Base-by-base conservation (phyloP, 2,888 invertebrate species). In the Bimastos eiseni region DNA sequence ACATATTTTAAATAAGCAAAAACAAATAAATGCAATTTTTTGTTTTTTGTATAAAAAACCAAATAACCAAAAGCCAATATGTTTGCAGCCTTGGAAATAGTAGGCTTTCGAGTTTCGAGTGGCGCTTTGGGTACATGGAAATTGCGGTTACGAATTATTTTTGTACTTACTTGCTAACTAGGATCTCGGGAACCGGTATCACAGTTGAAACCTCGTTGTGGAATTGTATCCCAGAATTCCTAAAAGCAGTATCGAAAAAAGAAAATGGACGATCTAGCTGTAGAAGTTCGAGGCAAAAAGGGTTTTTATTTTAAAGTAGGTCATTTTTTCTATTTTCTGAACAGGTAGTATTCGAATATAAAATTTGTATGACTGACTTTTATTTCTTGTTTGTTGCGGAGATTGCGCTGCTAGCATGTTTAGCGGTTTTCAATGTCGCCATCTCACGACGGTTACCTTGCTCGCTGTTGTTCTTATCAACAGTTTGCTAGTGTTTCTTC, bases 261-360 rank as follows among this genome's bases (percentile, higher is more conserved):
- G 84, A 91, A 91, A 90, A 91, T 91, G 91, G 91, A 90, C 83
- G 91, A 91, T 90, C 89, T 91, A 83, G 90, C 89, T 41, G 90
- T 91, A 38, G 91, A 91, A 84, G 91, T 91, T 41, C 88, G 88
- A 41, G 90, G 83, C 36, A 89, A 89, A 44, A 83, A 90, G 30
- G 38, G 41, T 70, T 55, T 86, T 91, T 91, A 89, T 91, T 89
- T 88, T 83, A 91, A 91, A 41, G 91, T 91, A 55, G 44, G 89
- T 90, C 34, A 38, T 70, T 55, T 88, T n/a, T 55, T 90, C 37
- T 90, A 8, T 89, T 37, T n/a, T 91, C 41, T 90, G 21, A 70
- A 83, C 30, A 15, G 19, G 84, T 36, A 84, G 33, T 84, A 21
- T 84, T 33, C 21, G 84, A 36, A 19, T 84, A 84, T 19, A 84